Conservation (phyloP, 1,140 invertebrate genomes). For the Magallana ariakensis region DNA sequence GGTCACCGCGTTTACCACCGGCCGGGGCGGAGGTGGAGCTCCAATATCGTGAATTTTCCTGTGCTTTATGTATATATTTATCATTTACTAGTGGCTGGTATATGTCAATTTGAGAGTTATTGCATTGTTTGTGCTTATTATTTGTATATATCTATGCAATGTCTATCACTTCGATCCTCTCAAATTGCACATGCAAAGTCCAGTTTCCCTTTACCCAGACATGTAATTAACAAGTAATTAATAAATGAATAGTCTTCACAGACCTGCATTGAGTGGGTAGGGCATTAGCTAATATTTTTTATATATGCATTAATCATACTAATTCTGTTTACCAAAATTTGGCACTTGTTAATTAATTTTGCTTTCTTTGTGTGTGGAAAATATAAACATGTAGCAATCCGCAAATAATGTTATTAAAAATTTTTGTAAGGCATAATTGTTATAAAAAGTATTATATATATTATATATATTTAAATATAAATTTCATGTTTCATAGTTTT, state of each 20-base stretch:
- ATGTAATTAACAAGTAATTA: conserved; percentile 25
- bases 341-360: neutral
- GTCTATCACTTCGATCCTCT: no score
- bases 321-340: conserved; percentile 6
- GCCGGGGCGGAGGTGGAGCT: no score
- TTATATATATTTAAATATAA: conserved; percentile 2
- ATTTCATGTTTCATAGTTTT: neutral
- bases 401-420: neutral
- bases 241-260: neutral
- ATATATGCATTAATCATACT: conserved; percentile 23
- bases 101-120: no score
- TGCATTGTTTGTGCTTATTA: no score
- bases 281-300: neutral
- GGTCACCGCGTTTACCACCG: no score
- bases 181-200: neutral
- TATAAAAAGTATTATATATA: neutral
- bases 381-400: no score
- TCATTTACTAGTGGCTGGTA: no score
- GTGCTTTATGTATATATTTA: no score
- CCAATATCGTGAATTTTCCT: no score
- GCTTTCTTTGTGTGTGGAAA: neutral
- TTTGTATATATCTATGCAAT: no score
- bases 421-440: neutral
- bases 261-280: neutral
- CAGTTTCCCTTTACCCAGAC: neutral